These are phyloP conservation scores for Xylocopa sonorina DNA, from an alignment of 1,140 invertebrate genomes.

Conservation along the genomic window DNA sequence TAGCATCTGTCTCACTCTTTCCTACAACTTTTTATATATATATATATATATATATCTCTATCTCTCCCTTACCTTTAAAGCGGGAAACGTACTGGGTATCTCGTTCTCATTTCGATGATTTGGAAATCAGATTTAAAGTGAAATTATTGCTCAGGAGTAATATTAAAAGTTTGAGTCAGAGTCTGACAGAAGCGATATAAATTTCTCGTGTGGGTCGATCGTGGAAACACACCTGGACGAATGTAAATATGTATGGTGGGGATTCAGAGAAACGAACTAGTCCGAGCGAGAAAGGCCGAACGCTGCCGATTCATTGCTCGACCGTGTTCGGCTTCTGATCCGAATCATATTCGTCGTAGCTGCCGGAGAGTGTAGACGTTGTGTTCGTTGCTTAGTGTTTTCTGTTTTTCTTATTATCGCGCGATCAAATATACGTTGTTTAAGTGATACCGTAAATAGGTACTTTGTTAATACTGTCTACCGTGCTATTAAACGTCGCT, in stretches of 20 bases:
- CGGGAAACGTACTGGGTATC: too few relatives aligned
- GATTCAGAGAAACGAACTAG: slow-evolving; percentile 38
- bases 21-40: too few relatives aligned
- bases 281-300: slow-evolving; percentile 31
- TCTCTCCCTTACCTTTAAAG: too few relatives aligned
- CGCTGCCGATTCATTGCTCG: slow-evolving; percentile 28
- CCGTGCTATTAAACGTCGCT: not conserved
- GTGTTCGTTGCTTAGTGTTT: slow-evolving; percentile 4
- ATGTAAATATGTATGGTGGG: too few relatives aligned
- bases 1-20: too few relatives aligned
- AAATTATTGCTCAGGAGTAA: slow-evolving; percentile 1
- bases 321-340: slow-evolving; percentile 17
- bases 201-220: slow-evolving; percentile 29
- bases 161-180: slow-evolving; percentile 20
- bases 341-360: slow-evolving; percentile 24
- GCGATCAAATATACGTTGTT: not conserved
- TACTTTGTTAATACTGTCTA: not conserved
- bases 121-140: slow-evolving; percentile 6
- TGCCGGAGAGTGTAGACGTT: slow-evolving; percentile 6
- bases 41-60: too few relatives aligned
- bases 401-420: slow-evolving; percentile 5
- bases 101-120: not conserved
- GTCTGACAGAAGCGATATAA: slow-evolving; percentile 16
- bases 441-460: not conserved
- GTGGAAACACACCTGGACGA: slow-evolving; percentile 6